Evolutionary conservation across 2,797 vertebrate species (phyloP).

Genomic region (Tympanoctomys barrerae): DNA sequence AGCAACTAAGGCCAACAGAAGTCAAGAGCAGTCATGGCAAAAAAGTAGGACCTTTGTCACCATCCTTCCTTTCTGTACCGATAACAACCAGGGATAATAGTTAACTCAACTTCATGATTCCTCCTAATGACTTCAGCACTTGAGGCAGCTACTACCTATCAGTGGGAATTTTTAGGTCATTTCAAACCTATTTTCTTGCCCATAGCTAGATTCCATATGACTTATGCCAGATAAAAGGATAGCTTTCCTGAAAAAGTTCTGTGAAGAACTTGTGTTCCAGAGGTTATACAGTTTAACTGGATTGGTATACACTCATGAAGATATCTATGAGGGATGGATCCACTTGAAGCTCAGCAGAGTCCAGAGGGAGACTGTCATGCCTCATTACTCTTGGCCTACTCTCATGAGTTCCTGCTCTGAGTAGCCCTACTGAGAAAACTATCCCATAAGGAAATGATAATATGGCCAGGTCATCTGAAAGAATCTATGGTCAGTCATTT

Average conservation of each 20-base stretch:
- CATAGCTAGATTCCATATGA: not conserved
- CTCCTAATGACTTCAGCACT: not conserved
- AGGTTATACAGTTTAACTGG: not conserved
- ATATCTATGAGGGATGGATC: not conserved
- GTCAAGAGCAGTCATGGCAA: not conserved
- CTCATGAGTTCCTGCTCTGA: not conserved
- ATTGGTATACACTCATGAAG: not conserved
- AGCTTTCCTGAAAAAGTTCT: constrained; percentile 6
- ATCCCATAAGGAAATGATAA: constrained; percentile 24
- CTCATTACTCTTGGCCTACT: not conserved
- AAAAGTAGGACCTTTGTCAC: not conserved
- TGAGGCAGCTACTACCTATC: not conserved
- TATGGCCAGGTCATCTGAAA: not conserved
- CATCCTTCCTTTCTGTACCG: not conserved
- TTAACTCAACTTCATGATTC: not conserved
- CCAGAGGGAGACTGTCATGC: not conserved
- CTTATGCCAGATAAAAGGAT: not conserved
- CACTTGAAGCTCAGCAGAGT: not conserved
- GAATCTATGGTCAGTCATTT: not conserved
- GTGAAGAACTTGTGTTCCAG: not conserved
- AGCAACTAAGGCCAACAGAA: not conserved
- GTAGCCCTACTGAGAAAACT: not conserved
- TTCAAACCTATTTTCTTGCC: constrained; percentile 43
- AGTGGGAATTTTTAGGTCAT: not conserved
- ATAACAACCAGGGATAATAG: not conserved